Evolutionary conservation across 2,113 vertebrate genomes (phyloP).

Genomic region (Nycticorax nycticorax): DNA sequence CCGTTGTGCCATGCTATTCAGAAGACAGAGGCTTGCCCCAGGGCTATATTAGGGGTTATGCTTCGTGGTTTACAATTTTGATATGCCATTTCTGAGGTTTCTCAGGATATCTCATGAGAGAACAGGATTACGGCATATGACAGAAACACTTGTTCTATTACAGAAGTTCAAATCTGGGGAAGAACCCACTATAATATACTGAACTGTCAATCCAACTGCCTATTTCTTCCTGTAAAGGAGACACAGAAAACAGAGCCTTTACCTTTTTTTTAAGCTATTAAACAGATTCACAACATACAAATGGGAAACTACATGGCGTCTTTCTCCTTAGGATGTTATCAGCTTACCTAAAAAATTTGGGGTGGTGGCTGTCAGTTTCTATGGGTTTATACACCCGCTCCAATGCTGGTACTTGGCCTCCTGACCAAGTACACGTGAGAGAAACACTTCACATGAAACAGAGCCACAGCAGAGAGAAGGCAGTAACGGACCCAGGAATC

Average conservation of each 20-base stretch:
- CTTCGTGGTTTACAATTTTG: constrained; percentile 62
- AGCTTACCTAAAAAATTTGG: not conserved
- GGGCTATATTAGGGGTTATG: constrained; percentile 28
- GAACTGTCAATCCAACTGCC: not conserved
- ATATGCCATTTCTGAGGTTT: constrained; percentile 54
- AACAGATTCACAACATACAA: not conserved
- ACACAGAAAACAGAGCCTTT: not conserved
- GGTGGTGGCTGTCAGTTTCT: not conserved
- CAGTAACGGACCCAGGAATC: not conserved
- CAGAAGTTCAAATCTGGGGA: not conserved
- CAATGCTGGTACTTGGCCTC: not conserved
- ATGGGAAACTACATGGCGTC: not conserved
- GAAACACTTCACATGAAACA: not conserved
- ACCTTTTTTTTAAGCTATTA: not conserved
- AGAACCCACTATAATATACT: not conserved
- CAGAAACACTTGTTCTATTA: constrained; percentile 22
- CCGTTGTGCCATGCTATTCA: constrained; percentile 13
- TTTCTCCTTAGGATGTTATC: not conserved
- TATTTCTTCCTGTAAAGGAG: not conserved
- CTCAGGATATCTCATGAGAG: constrained; percentile 23
- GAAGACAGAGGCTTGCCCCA: constrained; percentile 48
- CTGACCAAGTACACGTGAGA: not conserved
- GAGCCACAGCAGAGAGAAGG: not conserved
- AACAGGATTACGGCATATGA: not conserved
- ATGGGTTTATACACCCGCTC: not conserved